Percentiles rank a stretch among this genome's conserved stretches.
Evolutionary conservation across 2,113 vertebrate species (phyloP).

Genomic region (Hippoglossus stenolepis): DNA sequence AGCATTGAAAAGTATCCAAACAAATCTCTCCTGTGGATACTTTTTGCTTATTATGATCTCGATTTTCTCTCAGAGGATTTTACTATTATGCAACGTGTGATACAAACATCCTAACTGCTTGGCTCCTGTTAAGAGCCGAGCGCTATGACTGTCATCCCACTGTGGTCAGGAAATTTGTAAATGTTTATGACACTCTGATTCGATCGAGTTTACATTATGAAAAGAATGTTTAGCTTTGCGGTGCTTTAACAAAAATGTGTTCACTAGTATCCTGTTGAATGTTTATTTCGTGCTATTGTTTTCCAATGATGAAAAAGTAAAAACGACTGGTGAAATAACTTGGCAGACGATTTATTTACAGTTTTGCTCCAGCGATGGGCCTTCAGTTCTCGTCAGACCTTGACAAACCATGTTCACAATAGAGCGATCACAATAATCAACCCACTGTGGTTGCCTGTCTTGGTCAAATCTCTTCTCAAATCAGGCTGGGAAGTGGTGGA

Average conservation of each 20-base stretch:
- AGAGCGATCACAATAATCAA: background rate
- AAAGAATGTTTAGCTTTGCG: background rate
- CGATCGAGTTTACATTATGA: no score
- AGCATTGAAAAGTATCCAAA: background rate
- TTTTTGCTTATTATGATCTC: background rate
- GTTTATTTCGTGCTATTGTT: background rate
- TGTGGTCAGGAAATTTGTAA: background rate
- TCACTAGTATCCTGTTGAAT: no score
- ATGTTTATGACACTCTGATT: background rate
- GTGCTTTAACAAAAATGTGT: background rate
- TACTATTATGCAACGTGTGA: background rate
- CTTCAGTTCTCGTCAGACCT: background rate
- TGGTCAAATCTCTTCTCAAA: no score
- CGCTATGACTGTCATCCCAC: background rate
- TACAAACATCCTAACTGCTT: slow-evolving; percentile 9
- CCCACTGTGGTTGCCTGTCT: no score
- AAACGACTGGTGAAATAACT: no score
- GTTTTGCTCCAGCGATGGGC: background rate
- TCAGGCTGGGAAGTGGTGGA: background rate
- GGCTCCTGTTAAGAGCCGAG: background rate
- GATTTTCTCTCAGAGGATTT: background rate
- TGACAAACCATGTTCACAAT: background rate
- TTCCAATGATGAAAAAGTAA: no score
- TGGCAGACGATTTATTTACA: background rate
- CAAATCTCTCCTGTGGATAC: background rate